phyloP scores from a whole-genome alignment of 2,797 vertebrate genomes.

The Aldrovandia affinis region DNA sequence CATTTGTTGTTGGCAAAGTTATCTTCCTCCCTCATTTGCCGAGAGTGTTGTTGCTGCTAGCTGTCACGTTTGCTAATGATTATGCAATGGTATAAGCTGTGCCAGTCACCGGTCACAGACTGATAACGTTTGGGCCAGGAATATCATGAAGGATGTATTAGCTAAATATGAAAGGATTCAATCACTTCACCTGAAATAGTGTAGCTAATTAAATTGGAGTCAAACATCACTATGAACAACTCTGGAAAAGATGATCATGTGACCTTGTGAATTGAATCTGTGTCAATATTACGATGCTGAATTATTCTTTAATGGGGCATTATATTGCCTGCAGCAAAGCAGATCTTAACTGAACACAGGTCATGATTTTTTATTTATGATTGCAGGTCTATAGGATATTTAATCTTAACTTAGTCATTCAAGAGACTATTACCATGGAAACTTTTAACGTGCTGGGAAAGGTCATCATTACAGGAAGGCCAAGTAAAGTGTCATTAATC shows the following conservation, averaged over 20 bases:
- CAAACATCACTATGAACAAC: background rate
- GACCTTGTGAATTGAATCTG: background rate
- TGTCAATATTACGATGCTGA: background rate
- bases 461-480: constrained; percentile 63
- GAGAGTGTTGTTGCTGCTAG: too few relatives aligned
- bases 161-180: background rate
- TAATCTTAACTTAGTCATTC: constrained; percentile 52
- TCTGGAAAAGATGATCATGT: background rate
- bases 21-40: background rate
- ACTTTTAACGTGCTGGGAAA: constrained; percentile 48
- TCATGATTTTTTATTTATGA: background rate
- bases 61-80: too few relatives aligned
- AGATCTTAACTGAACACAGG: background rate
- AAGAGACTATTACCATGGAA: constrained; percentile 71
- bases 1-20: background rate
- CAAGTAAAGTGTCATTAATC: constrained; percentile 71
- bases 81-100: too few relatives aligned
- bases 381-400: background rate
- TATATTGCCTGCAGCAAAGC: background rate
- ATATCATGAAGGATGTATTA: background rate
- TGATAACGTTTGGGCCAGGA: background rate
- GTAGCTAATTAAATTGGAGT: background rate
- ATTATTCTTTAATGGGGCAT: background rate
- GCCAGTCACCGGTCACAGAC: too few relatives aligned
- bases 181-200: background rate